Evolutionary conservation across 2,113 vertebrate genomes (phyloP).

Genomic region (Steatornis caripensis): DNA sequence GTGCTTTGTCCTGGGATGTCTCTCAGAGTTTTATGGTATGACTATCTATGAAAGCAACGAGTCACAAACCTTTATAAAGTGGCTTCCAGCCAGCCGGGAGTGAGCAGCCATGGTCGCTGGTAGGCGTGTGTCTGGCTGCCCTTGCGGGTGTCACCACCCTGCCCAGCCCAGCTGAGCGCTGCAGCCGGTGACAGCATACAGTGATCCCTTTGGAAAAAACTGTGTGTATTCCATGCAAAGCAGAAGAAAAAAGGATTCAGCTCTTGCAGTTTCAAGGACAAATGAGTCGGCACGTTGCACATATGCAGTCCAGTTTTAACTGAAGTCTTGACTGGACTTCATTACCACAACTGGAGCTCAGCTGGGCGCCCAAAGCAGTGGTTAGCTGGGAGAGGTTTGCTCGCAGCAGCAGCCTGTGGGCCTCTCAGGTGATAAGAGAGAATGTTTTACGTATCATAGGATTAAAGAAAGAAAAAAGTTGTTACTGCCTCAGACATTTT

Average conservation of each 20-base stretch:
- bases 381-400: neutral
- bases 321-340: neutral
- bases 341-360: neutral
- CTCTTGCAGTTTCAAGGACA: neutral
- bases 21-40: neutral
- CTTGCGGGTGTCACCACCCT: neutral
- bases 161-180: neutral
- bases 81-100: neutral
- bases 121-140: neutral
- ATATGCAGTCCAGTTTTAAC: fast-evolving
- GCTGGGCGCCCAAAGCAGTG: neutral
- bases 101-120: neutral
- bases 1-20: constrained; percentile 4
- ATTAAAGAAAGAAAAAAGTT: neutral
- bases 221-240: neutral
- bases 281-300: fast-evolving
- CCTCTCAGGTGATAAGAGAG: neutral
- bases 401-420: neutral
- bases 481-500: neutral
- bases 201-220: neutral
- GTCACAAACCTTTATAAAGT: neutral
- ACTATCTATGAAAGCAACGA: neutral
- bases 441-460: neutral
- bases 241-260: neutral
- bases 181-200: neutral